phyloP scores from a whole-genome alignment of 2,888 invertebrate species.

The Caradrina clavipalpis region DNA sequence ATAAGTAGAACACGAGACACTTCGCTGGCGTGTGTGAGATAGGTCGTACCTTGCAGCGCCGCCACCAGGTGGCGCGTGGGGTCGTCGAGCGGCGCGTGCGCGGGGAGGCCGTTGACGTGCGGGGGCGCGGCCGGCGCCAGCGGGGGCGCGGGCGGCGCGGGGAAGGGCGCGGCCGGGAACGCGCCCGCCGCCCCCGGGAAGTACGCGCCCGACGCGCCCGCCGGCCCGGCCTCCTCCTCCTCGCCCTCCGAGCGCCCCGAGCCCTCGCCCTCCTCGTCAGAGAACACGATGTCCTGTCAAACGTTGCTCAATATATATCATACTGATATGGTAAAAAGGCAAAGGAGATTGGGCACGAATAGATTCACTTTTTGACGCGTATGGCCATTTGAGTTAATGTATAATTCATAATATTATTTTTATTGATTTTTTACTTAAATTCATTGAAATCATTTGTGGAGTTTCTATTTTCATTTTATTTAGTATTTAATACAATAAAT shows the following conservation, averaged over 20 bases:
- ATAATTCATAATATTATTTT: too few species aligned
- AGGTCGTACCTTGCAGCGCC: constrained; percentile 79
- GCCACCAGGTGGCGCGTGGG: constrained; percentile 54
- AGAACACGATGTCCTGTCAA: constrained; percentile 90
- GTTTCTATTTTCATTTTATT: too few species aligned
- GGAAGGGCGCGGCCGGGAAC: constrained; percentile 67
- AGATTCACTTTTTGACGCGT: too few species aligned
- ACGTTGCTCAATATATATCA: neutral
- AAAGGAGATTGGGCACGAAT: too few species aligned
- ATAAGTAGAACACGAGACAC: too few species aligned
- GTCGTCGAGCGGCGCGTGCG: constrained; percentile 68
- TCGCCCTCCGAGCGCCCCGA: constrained; percentile 92
- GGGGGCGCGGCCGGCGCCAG: constrained; percentile 53
- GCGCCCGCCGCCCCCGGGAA: constrained; percentile 69
- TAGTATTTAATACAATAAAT: too few species aligned
- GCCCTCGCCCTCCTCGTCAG: constrained; percentile 90
- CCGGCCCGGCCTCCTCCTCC: constrained; percentile 88
- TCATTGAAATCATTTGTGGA: too few species aligned
- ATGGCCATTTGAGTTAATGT: too few species aligned
- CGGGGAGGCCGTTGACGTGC: constrained; percentile 68
- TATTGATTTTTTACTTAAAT: too few species aligned
- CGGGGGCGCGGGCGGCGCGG: constrained; percentile 70
- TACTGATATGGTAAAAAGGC: too few species aligned
- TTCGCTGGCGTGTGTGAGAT: too few species aligned
- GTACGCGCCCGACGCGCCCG: constrained; percentile 53